A percentile compares a stretch with the other conserved stretches of the same genome.
Evolutionary conservation across 2,888 invertebrate genomes (phyloP).

Genomic region (Brenthis ino): DNA sequence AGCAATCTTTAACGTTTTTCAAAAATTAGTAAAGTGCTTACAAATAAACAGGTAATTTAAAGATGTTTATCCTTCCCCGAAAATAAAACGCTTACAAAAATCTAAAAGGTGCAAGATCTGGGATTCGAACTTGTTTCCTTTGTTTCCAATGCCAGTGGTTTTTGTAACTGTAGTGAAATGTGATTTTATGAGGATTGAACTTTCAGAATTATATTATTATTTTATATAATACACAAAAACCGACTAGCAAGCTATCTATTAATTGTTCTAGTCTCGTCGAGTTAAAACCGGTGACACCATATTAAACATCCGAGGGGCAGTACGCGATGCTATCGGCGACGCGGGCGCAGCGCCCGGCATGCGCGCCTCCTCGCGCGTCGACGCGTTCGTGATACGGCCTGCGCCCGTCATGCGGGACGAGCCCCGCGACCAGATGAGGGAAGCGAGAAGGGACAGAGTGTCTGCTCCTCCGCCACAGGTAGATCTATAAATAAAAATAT

Average conservation of each 20-base stretch:
- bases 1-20: no score
- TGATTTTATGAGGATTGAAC: no score
- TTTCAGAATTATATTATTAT: no score
- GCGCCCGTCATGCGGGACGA: constrained; percentile 56
- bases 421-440: constrained; percentile 46
- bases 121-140: no score
- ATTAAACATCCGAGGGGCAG: constrained; percentile 73
- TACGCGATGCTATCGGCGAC: constrained; percentile 74
- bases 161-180: no score
- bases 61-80: no score
- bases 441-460: constrained; percentile 36
- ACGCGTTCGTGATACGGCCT: constrained; percentile 73
- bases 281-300: constrained; percentile 75
- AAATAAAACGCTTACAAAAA: no score
- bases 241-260: background rate
- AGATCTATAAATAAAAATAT: background rate
- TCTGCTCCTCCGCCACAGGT: constrained; percentile 38
- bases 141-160: no score
- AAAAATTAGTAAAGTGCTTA: background rate
- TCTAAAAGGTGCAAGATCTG: no score
- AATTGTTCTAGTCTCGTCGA: constrained; percentile 50
- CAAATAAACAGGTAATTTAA: background rate
- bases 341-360: constrained; percentile 71
- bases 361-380: constrained; percentile 66
- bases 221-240: no score